Base-by-base conservation (phyloP, 2,797 vertebrate species). In the Tympanoctomys barrerae region DNA sequence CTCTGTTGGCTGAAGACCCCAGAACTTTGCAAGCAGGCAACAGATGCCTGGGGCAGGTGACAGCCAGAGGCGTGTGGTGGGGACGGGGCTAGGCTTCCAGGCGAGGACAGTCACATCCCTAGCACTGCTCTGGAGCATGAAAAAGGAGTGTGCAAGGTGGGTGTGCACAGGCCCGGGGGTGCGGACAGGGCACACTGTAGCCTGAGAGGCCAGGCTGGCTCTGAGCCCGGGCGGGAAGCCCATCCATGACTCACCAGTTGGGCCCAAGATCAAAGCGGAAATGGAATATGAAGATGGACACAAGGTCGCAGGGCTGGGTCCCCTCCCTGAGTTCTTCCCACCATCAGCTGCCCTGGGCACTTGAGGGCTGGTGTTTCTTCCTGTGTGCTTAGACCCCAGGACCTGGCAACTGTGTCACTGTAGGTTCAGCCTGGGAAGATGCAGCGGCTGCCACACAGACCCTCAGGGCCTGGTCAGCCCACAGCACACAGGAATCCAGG, bases 131-230 rank as follows among this genome's bases (percentile, higher is more conserved):
- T 57, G 14, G 4, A 57, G 54, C 54, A 16, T 57, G 16, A 57
- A 39, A 31, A 0, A 59, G 2, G 9, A 31, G 64, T 24, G 10
- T 16, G 4, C 59, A 59, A 31, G 0, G 64, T 3, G 10, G 18
- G 64, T 33, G 10, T 11, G 12, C 49, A 54, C 14, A 3, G 1
- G 6, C 39, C 7, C 6, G 3, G 49, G 46, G 10, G 22, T 0
- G 0, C 77, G 1, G 9, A 28, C 39, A 87, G 57, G 49, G 59
- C 22, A 24, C 21, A 28, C 64, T 13, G 1, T 0, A 6, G 59
- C 18, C 88, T 5, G 22, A 11, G 28, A 79, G 49, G 54, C 73
- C 75, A 24, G 77, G 7, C 1, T 0, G 4, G 87, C 78, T 94
- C 79, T 0, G 0, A 0, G 88, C 83, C 83, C 26, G 1, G 0